phyloP scores from a whole-genome alignment of 2,888 invertebrate species.

The Leucophenga maculata region DNA sequence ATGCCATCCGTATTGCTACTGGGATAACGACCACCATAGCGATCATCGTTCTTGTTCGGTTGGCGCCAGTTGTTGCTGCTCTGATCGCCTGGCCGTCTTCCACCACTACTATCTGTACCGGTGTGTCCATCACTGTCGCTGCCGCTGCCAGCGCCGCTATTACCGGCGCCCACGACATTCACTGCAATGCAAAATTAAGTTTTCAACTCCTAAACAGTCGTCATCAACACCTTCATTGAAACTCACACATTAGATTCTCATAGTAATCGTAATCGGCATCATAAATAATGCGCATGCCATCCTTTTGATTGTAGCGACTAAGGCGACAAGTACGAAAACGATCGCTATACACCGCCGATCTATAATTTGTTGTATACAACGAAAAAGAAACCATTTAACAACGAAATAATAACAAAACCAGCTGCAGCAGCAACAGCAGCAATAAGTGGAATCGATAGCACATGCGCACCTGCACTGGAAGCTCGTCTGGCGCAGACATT shows the following conservation, averaged over 20 bases:
- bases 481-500: slow-evolving; percentile 89
- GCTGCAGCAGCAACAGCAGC: slow-evolving; percentile 29
- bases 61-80: slow-evolving; percentile 67
- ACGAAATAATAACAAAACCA: slow-evolving; percentile 21
- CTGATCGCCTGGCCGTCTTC: slow-evolving; percentile 63
- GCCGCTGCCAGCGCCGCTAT: slow-evolving; percentile 61
- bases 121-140: slow-evolving; percentile 55
- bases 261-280: slow-evolving; percentile 95
- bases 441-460: slow-evolving; percentile 21
- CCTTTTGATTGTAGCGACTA: slow-evolving; percentile 88
- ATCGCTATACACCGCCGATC: slow-evolving; percentile 91
- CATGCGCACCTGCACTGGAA: slow-evolving; percentile 80
- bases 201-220: slow-evolving; percentile 34
- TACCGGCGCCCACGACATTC: slow-evolving; percentile 71
- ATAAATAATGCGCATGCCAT: slow-evolving; percentile 89
- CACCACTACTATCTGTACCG: slow-evolving; percentile 55
- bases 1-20: slow-evolving; percentile 63
- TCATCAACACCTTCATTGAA: slow-evolving; percentile 44
- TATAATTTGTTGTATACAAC: slow-evolving; percentile 59
- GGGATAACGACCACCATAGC: slow-evolving; percentile 72
- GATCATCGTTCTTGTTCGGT: slow-evolving; percentile 74
- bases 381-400: slow-evolving; percentile 24
- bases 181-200: slow-evolving; percentile 54
- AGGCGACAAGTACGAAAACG: slow-evolving; percentile 87
- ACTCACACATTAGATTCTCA: slow-evolving; percentile 93